phyloP scores from a whole-genome alignment of 2,888 invertebrate species.

The Horisme vitalbata region DNA sequence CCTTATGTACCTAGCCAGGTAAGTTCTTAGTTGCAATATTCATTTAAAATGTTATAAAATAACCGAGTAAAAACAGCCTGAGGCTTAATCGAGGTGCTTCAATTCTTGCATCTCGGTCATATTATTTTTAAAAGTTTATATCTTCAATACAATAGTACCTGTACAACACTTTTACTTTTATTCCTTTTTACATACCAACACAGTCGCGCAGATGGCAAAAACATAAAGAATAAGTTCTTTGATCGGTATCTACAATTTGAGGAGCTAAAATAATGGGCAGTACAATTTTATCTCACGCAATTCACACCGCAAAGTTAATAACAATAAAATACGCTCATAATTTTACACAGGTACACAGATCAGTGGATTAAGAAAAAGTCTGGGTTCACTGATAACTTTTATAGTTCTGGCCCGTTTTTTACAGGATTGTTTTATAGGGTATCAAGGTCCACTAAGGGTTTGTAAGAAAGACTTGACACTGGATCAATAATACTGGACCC shows the following conservation, averaged over 20 bases:
- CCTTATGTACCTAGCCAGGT: too few relatives aligned
- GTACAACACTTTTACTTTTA: slow-evolving; percentile 41
- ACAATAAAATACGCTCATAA: slow-evolving; percentile 13
- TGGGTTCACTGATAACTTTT: too few relatives aligned
- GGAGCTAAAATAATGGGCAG: slow-evolving; percentile 22
- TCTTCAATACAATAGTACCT: slow-evolving; percentile 61
- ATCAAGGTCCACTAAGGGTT: too few relatives aligned
- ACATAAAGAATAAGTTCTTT: slow-evolving; percentile 44
- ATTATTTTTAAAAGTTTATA: slow-evolving; percentile 42
- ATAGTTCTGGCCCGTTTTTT: too few relatives aligned
- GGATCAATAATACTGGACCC: too few relatives aligned
- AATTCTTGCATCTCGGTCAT: not conserved
- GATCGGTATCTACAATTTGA: slow-evolving; percentile 39
- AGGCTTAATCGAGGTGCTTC: slow-evolving; percentile 10
- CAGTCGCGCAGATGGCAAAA: slow-evolving; percentile 47
- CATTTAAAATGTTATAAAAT: not conserved
- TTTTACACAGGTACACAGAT: not conserved
- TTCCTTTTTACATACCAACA: slow-evolving; percentile 46
- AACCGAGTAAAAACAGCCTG: slow-evolving; percentile 9
- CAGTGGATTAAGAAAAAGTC: too few relatives aligned
- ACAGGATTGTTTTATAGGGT: too few relatives aligned
- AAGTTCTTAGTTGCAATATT: not conserved
- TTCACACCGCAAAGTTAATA: slow-evolving; percentile 21
- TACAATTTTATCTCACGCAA: slow-evolving; percentile 36
- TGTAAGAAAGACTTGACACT: too few relatives aligned